Percentiles rank a stretch among this genome's conserved stretches.
Conservation (phyloP, 1,140 invertebrate genomes). For the Trichonephila inaurata region DNA sequence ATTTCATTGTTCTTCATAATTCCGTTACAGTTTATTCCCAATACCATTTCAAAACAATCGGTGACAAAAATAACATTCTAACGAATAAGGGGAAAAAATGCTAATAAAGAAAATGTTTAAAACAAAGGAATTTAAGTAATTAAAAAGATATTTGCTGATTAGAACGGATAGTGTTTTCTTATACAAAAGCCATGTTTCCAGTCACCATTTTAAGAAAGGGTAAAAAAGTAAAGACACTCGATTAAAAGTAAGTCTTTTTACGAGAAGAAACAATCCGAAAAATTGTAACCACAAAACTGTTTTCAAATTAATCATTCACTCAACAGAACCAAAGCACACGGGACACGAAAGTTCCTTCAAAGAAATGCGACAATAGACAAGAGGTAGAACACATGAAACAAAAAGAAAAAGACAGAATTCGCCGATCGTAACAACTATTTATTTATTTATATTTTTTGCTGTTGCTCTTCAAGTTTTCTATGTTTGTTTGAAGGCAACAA, state of each 20-base stretch:
- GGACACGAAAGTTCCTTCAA: conserved; percentile 19
- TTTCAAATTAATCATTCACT: conserved; percentile 75
- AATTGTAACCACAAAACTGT: conserved; percentile 43
- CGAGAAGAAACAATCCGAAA: conserved; percentile 8
- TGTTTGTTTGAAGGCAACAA: conserved; percentile 60
- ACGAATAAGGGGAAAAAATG: neutral
- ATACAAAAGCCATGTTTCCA: neutral
- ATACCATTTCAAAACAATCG: too few species aligned
- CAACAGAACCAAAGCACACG: conserved; percentile 51
- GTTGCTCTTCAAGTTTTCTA: conserved; percentile 5
- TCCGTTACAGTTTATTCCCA: too few species aligned
- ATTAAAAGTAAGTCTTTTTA: neutral
- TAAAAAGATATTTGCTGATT: conserved; percentile 14
- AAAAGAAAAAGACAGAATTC: neutral
- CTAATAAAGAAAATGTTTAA: neutral
- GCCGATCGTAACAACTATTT: conserved; percentile 36
- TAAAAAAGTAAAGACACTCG: neutral
- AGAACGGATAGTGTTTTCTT: neutral
- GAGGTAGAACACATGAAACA: neutral
- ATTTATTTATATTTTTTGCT: conserved; percentile 71
- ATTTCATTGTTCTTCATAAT: too few species aligned
- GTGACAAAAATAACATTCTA: neutral
- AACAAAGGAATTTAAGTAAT: neutral
- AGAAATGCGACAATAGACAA: neutral
- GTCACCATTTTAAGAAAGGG: too few species aligned